A percentile compares a stretch with the other conserved stretches of the same genome.
Evolutionary conservation across 2,113 vertebrate species (phyloP).

Genomic region (Chinchilla lanigera): DNA sequence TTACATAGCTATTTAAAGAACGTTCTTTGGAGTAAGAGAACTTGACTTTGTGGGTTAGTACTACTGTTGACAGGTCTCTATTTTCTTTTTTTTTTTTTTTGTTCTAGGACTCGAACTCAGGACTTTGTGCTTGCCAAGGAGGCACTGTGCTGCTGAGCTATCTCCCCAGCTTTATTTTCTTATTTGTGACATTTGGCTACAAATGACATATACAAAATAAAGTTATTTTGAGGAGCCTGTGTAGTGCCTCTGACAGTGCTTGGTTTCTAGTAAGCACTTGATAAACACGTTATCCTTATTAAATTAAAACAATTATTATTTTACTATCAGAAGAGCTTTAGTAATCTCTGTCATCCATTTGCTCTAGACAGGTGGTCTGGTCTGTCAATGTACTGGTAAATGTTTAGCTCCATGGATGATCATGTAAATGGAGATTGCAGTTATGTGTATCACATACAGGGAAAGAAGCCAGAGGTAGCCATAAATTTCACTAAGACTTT

Average conservation of each 20-base stretch:
- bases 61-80: background rate
- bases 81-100: slow-evolving; percentile 40
- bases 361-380: background rate
- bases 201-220: background rate
- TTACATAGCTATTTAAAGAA: background rate
- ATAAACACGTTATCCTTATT: slow-evolving; percentile 1
- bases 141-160: too few relatives aligned
- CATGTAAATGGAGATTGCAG: slow-evolving; percentile 12
- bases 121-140: too few relatives aligned
- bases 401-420: background rate
- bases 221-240: background rate
- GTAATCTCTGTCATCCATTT: background rate
- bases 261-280: background rate
- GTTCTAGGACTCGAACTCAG: too few relatives aligned
- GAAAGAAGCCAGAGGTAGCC: slow-evolving; percentile 23
- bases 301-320: slow-evolving; percentile 15
- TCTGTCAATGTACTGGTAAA: background rate
- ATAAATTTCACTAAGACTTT: slow-evolving; percentile 43
- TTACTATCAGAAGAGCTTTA: background rate
- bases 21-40: background rate
- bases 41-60: background rate
- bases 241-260: background rate
- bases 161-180: slow-evolving; percentile 13
- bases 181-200: background rate
- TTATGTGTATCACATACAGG: background rate